Percentiles rank a stretch among this genome's conserved stretches.
Evolutionary conservation across 1,140 invertebrate species (phyloP).

Genomic region (Vollenhovia emeryi): DNA sequence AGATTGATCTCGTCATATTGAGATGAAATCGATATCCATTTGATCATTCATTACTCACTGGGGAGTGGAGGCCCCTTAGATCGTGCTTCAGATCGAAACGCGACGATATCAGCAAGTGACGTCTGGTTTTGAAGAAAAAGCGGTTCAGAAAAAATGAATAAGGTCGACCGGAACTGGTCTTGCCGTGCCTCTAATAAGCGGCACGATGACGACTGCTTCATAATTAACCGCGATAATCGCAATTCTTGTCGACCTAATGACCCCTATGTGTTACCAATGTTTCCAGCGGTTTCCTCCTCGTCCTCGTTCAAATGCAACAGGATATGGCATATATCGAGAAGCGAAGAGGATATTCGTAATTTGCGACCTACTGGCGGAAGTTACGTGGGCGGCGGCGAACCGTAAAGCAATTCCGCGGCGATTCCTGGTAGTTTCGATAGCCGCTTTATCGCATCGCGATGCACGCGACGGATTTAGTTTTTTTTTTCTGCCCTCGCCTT

Average conservation of each 20-base stretch:
- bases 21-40: too few species aligned
- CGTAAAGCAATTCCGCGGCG: not conserved
- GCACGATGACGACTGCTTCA: conserved; percentile 35
- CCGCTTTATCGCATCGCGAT: conserved; percentile 35
- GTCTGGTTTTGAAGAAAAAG: not conserved
- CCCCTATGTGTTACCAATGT: not conserved
- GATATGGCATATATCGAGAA: not conserved
- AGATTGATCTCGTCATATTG: too few species aligned
- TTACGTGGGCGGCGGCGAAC: not conserved
- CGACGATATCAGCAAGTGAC: not conserved
- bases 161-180: conserved; percentile 3
- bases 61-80: too few species aligned
- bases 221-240: conserved; percentile 32
- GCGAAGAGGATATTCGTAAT: conserved; percentile 14
- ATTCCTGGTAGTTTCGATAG: not conserved
- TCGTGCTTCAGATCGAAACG: not conserved
- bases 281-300: not conserved
- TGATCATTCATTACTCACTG: too few species aligned
- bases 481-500: conserved; percentile 43
- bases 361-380: conserved; percentile 21
- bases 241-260: not conserved
- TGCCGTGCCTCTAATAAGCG: not conserved
- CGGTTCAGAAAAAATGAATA: not conserved
- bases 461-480: conserved; percentile 20
- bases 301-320: too few species aligned